These are phyloP conservation scores for Limnothrissa miodon DNA, from an alignment of 2,113 vertebrate genomes.

Conservation along the genomic window DNA sequence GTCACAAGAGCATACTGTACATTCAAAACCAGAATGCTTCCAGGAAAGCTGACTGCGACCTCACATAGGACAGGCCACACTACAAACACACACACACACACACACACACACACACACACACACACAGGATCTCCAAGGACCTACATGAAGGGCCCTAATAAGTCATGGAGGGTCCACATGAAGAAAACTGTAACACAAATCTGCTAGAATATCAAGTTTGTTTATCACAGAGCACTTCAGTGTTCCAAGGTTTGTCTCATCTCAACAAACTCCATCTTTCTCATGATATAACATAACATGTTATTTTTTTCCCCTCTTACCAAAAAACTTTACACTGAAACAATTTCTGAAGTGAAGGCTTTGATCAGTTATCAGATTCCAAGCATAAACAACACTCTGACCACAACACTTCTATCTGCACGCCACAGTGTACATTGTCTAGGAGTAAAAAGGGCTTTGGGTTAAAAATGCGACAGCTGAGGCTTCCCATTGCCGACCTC, in stretches of 20 bases:
- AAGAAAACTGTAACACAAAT: background rate
- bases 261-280: background rate
- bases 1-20: background rate
- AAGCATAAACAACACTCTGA: background rate
- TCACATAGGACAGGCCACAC: background rate
- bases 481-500: background rate
- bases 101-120: slow-evolving; percentile 3
- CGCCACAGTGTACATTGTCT: background rate
- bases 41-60: background rate
- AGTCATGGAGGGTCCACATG: background rate
- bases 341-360: background rate
- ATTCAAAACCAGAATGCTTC: background rate
- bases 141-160: background rate
- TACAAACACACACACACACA: background rate
- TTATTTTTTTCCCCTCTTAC: background rate
- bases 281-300: background rate
- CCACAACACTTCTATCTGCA: background rate
- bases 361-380: background rate
- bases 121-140: background rate
- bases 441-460: no score
- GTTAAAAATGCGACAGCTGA: background rate
- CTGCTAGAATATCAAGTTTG: slow-evolving; percentile 8
- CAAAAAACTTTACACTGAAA: background rate
- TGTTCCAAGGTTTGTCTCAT: background rate
- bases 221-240: background rate